Percentiles rank a stretch among this genome's conserved stretches.
These are phyloP conservation scores for Drosophila emarginata DNA, from an alignment of 2,888 invertebrate genomes.

Conservation along the genomic window DNA sequence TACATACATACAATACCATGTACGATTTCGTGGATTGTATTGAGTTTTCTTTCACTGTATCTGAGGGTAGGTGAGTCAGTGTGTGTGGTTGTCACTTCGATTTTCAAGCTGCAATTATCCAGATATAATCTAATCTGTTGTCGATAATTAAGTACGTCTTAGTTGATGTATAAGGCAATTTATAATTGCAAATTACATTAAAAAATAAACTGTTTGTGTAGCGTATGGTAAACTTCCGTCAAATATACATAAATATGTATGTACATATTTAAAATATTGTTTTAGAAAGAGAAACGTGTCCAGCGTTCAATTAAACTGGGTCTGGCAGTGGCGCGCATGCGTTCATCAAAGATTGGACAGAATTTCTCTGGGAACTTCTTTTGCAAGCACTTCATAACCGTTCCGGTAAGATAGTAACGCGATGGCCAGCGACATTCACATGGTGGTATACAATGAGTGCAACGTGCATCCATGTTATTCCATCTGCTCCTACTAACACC, in stretches of 20 bases:
- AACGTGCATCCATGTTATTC: slow-evolving; percentile 34
- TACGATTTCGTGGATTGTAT: not conserved
- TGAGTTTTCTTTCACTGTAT: not conserved
- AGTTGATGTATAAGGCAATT: slow-evolving; percentile 3
- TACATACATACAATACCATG: not conserved
- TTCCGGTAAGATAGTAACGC: slow-evolving; percentile 62
- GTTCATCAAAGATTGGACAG: slow-evolving; percentile 62
- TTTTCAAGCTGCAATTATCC: slow-evolving; percentile 12
- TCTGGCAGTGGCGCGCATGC: slow-evolving; percentile 33
- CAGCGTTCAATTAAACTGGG: slow-evolving; percentile 65
- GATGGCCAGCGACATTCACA: slow-evolving; percentile 68
- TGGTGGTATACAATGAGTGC: slow-evolving; percentile 53
- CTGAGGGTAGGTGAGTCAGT: not conserved
- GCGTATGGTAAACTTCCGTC: not conserved
- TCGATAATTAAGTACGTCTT: slow-evolving; percentile 10
- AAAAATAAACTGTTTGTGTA: not conserved
- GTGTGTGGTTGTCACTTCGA: slow-evolving; percentile 2
- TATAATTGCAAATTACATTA: slow-evolving; percentile 7
- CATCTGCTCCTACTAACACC: slow-evolving; percentile 31
- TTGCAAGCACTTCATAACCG: slow-evolving; percentile 59
- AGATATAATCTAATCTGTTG: slow-evolving; percentile 15
- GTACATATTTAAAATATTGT: too few relatives aligned
- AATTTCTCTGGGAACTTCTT: slow-evolving; percentile 66
- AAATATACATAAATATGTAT: not conserved
- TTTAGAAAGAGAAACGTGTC: slow-evolving; percentile 63